Evolutionary conservation across 2,888 invertebrate genomes (phyloP), one percentile per base, ranked within the genome.

Genomic region (Eupithecia abbreviata): DNA sequence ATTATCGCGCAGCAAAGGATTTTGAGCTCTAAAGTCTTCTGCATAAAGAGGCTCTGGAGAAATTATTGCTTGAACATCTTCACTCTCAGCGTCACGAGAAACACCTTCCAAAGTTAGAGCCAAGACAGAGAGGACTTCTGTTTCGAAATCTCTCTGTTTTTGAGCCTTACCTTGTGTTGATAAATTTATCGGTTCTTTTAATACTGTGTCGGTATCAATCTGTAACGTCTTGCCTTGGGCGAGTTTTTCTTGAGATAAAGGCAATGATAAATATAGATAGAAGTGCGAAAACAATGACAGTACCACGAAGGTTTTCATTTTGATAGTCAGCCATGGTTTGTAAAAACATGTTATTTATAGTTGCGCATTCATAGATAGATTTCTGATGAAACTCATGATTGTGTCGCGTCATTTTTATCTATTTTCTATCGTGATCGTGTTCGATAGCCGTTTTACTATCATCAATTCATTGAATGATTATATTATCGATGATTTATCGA

Each of bases 281-380:
- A 81, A 67, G 66, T 69, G 62, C 55, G 65, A 41, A 74, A 74
- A 10, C 65, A 72, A 55, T 30, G 74, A 81, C 74, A 81, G 66
- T 69, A 77, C 77, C 73, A 76, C 77, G 55, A 42, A 49, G 47
- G 74, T 62, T 78, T 78, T 79, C 81, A 81, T 81, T 65, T 69
- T 80, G 73, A 73, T 69, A 73, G 70, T 79, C 77, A 67, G 7
- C 70, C 5, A 15, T 67, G 51, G n/a, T 68, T 58, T 62, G 47
- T 68, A 43, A 70, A 66, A 18, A n/a, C 73, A 73, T 70, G 43
- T 71, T 67, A 77, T 78, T 79, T 81, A 81, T 81, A 80, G 62
- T 10, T 18, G 30, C 62, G 62, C 62, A 62, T 30, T 62, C 62
- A 30, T 30, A 30, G 62, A 62, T 62, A 62, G 10, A 12, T 62